These are phyloP conservation scores for Agrilus biguttatus DNA, from an alignment of 2,888 invertebrate genomes.

Conservation along the genomic window DNA sequence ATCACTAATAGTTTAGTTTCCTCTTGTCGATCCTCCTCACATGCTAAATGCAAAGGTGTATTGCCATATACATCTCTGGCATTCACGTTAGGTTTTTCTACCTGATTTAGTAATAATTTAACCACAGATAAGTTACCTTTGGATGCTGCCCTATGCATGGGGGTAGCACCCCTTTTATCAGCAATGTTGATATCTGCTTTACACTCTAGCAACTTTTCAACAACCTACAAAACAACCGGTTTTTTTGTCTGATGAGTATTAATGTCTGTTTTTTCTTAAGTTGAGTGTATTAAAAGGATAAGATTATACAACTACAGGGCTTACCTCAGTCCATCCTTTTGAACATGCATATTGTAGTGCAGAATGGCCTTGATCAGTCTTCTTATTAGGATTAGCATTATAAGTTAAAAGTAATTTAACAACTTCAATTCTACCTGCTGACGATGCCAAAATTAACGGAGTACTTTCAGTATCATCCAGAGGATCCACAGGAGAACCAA, in stretches of 20 bases:
- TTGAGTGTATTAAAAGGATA: background rate
- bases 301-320: constrained; percentile 2
- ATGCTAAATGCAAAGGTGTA: constrained; percentile 68
- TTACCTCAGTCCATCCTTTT: constrained; percentile 61
- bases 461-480: constrained; percentile 63
- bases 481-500: constrained; percentile 52
- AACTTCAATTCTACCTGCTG: constrained; percentile 57
- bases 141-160: constrained; percentile 67
- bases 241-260: no score
- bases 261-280: background rate
- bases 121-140: constrained; percentile 56
- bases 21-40: constrained; percentile 62
- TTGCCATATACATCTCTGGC: constrained; percentile 55
- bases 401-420: constrained; percentile 49
- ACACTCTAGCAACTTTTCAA: constrained; percentile 46
- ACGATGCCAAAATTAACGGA: constrained; percentile 65
- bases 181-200: constrained; percentile 54
- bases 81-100: constrained; percentile 39
- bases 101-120: constrained; percentile 45
- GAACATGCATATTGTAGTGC: constrained; percentile 76
- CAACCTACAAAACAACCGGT: constrained; percentile 38
- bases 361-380: constrained; percentile 60
- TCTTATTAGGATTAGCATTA: constrained; percentile 59
- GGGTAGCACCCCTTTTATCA: constrained; percentile 56
- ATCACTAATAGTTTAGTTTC: constrained; percentile 49